phyloP scores from a whole-genome alignment of 2,797 vertebrate species.

The Sebastes goodei region DNA sequence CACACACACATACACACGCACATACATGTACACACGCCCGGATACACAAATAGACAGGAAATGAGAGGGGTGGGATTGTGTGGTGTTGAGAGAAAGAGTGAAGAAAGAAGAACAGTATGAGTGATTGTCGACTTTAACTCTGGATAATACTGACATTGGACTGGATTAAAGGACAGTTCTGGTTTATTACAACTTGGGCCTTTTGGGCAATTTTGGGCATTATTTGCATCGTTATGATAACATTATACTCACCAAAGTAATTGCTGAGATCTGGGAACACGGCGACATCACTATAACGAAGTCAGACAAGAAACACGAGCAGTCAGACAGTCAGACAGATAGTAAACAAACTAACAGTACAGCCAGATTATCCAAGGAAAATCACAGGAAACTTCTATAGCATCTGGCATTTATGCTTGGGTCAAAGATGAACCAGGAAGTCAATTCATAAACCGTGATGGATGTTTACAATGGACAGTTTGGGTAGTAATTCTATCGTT shows the following conservation, averaged over 20 bases:
- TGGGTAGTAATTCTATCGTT: not conserved
- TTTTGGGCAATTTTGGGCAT: not conserved
- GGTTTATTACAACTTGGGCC: not conserved
- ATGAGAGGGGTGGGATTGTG: slow-evolving; percentile 49
- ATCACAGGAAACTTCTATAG: slow-evolving; percentile 1
- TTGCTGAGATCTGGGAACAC: slow-evolving; percentile 10
- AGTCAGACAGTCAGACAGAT: slow-evolving; percentile 23
- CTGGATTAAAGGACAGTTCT: slow-evolving; percentile 19
- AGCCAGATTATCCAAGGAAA: not conserved
- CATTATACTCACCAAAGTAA: slow-evolving; percentile 3
- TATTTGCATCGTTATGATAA: slow-evolving; percentile 12
- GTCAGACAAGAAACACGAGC: slow-evolving; percentile 27
- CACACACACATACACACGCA: not conserved
- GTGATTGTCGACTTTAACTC: slow-evolving; percentile 34
- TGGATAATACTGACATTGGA: slow-evolving; percentile 4
- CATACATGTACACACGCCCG: not conserved
- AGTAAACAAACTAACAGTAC: slow-evolving; percentile 4
- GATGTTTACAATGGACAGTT: not conserved
- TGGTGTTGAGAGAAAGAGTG: slow-evolving; percentile 34
- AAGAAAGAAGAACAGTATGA: slow-evolving; percentile 20
- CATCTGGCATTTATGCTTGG: not conserved
- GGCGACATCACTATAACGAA: slow-evolving; percentile 4
- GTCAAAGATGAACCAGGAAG: slow-evolving; percentile 1
- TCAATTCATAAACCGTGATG: not conserved
- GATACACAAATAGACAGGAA: slow-evolving; percentile 54